These are phyloP conservation scores for Hipposideros larvatus DNA, from an alignment of 2,797 vertebrate genomes.

Conservation along the genomic window DNA sequence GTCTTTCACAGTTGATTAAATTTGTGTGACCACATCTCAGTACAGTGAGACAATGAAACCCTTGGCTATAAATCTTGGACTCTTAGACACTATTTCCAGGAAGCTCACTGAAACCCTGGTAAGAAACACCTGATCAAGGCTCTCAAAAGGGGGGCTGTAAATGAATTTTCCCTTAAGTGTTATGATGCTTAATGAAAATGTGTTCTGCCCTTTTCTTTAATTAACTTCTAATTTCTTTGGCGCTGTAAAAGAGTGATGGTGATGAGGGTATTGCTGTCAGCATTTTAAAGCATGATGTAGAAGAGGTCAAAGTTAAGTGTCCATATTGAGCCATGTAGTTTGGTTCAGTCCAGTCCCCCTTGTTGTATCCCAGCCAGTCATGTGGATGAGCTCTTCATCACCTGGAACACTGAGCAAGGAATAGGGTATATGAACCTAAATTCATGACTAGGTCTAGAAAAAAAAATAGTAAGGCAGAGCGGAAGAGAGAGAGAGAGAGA, in stretches of 20 bases:
- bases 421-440: neutral
- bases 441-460: neutral
- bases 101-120: neutral
- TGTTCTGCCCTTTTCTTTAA: slow-evolving; percentile 57
- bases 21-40: neutral
- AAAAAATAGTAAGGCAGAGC: neutral
- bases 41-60: neutral
- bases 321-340: neutral
- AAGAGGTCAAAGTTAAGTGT: neutral
- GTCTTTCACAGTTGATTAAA: neutral
- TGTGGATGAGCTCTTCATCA: neutral
- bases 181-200: slow-evolving; percentile 29
- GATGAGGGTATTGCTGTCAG: neutral
- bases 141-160: slow-evolving; percentile 15
- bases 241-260: neutral
- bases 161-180: slow-evolving; percentile 27
- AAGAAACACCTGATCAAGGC: neutral
- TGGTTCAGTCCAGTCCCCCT: neutral
- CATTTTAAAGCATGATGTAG: neutral
- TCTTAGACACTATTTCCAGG: neutral
- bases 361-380: neutral
- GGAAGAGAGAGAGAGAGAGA: too few relatives aligned
- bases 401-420: neutral
- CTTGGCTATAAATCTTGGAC: neutral
- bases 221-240: slow-evolving; percentile 63